Percentiles rank a stretch among this genome's conserved stretches.
Conservation (phyloP, 35 echinoderm and acorn worm species). For the Ophiothrix spiculata region DNA sequence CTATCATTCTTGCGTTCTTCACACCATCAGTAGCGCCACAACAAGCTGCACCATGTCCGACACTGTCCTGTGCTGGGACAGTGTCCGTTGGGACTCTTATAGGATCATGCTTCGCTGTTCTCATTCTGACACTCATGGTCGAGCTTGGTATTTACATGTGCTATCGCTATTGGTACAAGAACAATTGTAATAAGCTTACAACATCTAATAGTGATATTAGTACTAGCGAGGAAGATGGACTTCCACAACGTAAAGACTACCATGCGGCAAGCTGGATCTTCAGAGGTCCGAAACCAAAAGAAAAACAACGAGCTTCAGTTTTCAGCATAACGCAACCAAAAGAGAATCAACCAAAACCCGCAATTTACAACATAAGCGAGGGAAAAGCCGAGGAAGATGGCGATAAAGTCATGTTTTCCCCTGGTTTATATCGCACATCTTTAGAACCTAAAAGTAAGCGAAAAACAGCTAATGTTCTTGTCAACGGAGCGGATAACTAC, state of each 20-base stretch:
- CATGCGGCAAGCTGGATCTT: background rate
- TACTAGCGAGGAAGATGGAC: background rate
- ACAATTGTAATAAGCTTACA: background rate
- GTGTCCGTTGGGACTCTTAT: slow-evolving; percentile 12
- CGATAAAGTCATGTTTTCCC: slow-evolving; percentile 30
- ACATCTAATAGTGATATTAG: slow-evolving; percentile 9
- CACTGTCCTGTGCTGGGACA: background rate
- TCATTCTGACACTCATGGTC: slow-evolving; percentile 11
- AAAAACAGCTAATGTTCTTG: background rate
- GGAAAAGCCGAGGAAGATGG: background rate
- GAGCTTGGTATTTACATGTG: slow-evolving; percentile 3
- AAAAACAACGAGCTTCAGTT: slow-evolving; percentile 13
- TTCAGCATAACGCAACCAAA: slow-evolving; percentile 18
- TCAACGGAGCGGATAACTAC: background rate
- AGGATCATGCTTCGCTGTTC: slow-evolving; percentile 17
- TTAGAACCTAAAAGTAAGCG: background rate
- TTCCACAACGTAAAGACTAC: background rate
- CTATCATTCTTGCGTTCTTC: slow-evolving; percentile 7
- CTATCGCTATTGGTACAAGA: slow-evolving; percentile 5
- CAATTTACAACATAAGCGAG: background rate
- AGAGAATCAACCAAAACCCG: background rate
- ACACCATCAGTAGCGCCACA: slow-evolving; percentile 17
- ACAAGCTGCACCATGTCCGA: background rate
- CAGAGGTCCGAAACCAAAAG: background rate
- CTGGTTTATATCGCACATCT: slow-evolving; percentile 24